phyloP scores from a whole-genome alignment of 2,888 invertebrate genomes.

The Microplitis deprimator region DNA sequence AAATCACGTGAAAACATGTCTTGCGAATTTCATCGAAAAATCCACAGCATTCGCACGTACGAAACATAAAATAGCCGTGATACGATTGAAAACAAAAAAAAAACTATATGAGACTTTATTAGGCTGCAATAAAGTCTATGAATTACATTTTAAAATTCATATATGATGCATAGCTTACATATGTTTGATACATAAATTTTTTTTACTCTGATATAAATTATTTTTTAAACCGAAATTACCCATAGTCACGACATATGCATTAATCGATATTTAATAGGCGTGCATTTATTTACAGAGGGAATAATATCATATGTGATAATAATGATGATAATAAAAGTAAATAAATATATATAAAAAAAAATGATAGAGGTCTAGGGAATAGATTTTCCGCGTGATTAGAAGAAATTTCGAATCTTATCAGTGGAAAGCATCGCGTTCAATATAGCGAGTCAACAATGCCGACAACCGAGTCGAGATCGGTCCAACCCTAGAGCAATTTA shows the following conservation, averaged over 20 bases:
- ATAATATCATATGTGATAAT: neutral
- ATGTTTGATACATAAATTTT: neutral
- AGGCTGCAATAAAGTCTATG: too few species aligned
- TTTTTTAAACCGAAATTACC: neutral
- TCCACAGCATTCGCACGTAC: neutral
- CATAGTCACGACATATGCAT: neutral
- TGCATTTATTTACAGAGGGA: neutral
- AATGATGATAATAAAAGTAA: neutral
- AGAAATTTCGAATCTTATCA: neutral
- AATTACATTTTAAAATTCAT: too few species aligned
- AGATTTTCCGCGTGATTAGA: neutral
- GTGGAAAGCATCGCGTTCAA: neutral
- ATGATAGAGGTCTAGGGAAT: neutral
- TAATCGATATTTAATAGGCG: neutral
- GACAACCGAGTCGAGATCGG: neutral
- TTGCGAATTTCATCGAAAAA: constrained; percentile 5
- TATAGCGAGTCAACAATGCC: neutral
- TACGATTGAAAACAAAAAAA: neutral
- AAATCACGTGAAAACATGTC: constrained; percentile 10
- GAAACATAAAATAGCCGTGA: neutral
- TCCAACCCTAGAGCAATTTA: neutral
- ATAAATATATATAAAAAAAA: neutral
- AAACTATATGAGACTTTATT: too few species aligned
- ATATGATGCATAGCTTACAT: too few species aligned
- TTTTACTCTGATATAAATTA: neutral